Conservation (phyloP, 2,888 invertebrate species). For the Cataglyphis livida region DNA sequence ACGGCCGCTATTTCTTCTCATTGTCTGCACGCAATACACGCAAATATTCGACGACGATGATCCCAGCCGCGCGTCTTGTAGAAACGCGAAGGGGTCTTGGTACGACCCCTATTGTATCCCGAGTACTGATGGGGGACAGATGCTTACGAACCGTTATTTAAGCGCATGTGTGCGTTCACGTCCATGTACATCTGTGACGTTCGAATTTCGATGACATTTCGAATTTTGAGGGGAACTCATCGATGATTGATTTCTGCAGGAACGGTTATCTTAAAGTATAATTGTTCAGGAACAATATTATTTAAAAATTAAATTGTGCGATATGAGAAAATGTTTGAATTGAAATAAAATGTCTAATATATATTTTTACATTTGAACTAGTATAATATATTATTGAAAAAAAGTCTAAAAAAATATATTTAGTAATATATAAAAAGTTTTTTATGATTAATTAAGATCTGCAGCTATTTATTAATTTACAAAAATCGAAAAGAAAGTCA, state of each 20-base stretch:
- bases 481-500: not conserved
- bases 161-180: constrained; percentile 57
- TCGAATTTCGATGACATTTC: constrained; percentile 16
- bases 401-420: not conserved
- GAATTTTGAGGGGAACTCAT: not conserved
- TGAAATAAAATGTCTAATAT: not conserved
- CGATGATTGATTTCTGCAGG: not conserved
- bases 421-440: not conserved
- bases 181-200: constrained; percentile 15
- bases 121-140: constrained; percentile 77
- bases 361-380: not conserved
- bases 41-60: constrained; percentile 44
- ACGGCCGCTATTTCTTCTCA: constrained; percentile 40
- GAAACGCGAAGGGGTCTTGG: constrained; percentile 62
- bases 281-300: not conserved
- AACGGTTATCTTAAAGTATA: not conserved
- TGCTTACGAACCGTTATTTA: constrained; percentile 78
- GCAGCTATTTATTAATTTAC: not conserved
- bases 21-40: constrained; percentile 45
- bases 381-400: not conserved
- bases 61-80: constrained; percentile 53
- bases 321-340: not conserved
- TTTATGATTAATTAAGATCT: not conserved
- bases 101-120: constrained; percentile 77
- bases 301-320: not conserved